Evolutionary conservation across 2,888 invertebrate genomes (phyloP).

Genomic region (Latrodectus hesperus): DNA sequence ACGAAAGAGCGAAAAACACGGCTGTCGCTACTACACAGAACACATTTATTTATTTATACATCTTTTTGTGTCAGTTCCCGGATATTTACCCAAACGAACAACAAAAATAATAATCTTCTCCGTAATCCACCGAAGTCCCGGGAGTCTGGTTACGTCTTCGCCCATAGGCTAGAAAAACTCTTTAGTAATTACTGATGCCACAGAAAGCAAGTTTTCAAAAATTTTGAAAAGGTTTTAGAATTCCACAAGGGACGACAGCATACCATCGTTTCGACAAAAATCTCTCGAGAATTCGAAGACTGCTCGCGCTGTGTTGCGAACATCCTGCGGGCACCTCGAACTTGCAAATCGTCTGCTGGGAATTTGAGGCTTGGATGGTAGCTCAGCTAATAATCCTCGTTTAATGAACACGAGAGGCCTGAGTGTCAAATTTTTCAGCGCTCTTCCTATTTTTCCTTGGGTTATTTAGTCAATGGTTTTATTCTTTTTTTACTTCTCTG

Average conservation of each 20-base stretch:
- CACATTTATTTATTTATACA: conserved; percentile 60
- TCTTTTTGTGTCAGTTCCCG: conserved; percentile 13
- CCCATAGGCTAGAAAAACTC: conserved; percentile 61
- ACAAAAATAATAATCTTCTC: conserved; percentile 48
- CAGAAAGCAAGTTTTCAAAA: conserved; percentile 44
- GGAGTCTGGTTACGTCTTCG: conserved; percentile 58
- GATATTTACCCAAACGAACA: conserved; percentile 49
- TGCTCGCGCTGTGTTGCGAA: conserved; percentile 62
- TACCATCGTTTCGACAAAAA: conserved; percentile 19
- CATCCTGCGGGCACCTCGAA: conserved; percentile 67
- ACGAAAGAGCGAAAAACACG: conserved; percentile 1
- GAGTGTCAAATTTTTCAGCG: conserved; percentile 66
- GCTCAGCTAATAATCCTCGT: conserved; percentile 64
- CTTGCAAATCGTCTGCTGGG: conserved; percentile 67
- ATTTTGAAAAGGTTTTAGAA: conserved; percentile 66
- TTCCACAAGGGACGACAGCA: conserved; percentile 21
- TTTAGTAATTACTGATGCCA: conserved; percentile 52
- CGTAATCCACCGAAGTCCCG: conserved; percentile 41
- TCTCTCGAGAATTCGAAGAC: conserved; percentile 12
- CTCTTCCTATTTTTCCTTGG: conserved; percentile 41
- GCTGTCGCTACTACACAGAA: conserved; percentile 4
- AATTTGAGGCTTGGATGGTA: conserved; percentile 25
- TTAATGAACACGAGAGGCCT: conserved; percentile 64
- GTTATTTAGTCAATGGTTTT: conserved; percentile 49
- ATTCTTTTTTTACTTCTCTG: conserved; percentile 6